phyloP scores from a whole-genome alignment of 2,888 invertebrate genomes.

The Nemotelus pantherinus region DNA sequence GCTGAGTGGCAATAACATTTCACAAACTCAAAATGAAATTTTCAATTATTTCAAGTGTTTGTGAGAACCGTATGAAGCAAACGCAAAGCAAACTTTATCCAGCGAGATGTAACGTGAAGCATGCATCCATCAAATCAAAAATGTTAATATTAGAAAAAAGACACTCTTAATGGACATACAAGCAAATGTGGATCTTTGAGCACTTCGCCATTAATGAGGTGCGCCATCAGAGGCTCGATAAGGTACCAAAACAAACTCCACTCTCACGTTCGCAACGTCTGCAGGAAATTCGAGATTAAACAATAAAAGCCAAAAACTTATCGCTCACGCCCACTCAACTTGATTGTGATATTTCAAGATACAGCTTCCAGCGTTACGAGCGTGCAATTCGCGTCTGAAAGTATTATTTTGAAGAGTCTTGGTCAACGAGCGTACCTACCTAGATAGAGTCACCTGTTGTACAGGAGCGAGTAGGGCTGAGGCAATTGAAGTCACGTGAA shows the following conservation, averaged over 20 bases:
- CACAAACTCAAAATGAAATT: too few species aligned
- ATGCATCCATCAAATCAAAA: too few species aligned
- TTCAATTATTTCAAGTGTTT: too few species aligned
- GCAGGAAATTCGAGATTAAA: slow-evolving; percentile 23
- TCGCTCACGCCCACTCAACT: slow-evolving; percentile 24
- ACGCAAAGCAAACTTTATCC: too few species aligned
- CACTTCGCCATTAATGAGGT: slow-evolving; percentile 17
- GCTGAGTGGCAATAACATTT: too few species aligned
- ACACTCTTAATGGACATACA: neutral
- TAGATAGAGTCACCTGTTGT: too few species aligned
- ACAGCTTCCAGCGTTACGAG: slow-evolving; percentile 22
- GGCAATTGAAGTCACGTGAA: too few species aligned
- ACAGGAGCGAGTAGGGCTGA: too few species aligned
- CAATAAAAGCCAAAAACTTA: slow-evolving; percentile 26
- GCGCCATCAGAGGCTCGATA: too few species aligned
- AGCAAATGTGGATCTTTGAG: neutral
- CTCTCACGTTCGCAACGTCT: neutral
- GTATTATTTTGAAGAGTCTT: slow-evolving; percentile 10
- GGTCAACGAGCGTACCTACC: neutral
- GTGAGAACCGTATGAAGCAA: too few species aligned
- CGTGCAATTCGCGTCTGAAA: slow-evolving; percentile 22
- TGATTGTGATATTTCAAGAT: slow-evolving; percentile 7
- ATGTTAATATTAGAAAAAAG: too few species aligned
- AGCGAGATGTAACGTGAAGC: too few species aligned
- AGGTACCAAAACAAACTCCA: neutral